Percentiles rank a stretch among this genome's conserved stretches.
Evolutionary conservation across 2,888 invertebrate species (phyloP).

Genomic region (Neoaliturus tenellus): DNA sequence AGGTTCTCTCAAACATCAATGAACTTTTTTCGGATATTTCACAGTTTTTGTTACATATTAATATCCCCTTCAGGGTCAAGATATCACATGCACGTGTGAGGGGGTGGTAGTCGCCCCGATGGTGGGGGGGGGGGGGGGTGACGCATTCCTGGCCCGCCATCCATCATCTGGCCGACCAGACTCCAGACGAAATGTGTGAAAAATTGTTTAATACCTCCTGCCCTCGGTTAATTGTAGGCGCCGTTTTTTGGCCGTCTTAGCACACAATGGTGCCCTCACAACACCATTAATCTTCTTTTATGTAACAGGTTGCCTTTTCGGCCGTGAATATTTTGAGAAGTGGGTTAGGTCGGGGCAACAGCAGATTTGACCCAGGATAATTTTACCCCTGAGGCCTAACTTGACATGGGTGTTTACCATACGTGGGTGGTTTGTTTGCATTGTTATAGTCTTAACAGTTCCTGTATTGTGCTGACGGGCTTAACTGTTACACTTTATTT

Average conservation of each 20-base stretch:
- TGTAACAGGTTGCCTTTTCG: conserved; percentile 46
- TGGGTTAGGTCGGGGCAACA: conserved; percentile 1
- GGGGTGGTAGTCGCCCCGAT: not conserved
- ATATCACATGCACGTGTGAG: conserved; percentile 38
- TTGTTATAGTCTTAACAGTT: too few relatives aligned
- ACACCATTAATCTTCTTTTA: conserved; percentile 49
- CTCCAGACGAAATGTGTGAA: conserved; percentile 57
- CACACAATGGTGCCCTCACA: conserved; percentile 35
- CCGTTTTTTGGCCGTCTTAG: conserved; percentile 46
- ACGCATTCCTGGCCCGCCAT: conserved; percentile 41
- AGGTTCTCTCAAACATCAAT: too few relatives aligned
- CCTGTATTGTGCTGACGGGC: too few relatives aligned
- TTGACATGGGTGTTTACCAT: not conserved
- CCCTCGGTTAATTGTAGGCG: conserved; percentile 41
- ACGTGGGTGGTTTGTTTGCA: too few relatives aligned
- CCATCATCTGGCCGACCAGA: conserved; percentile 16
- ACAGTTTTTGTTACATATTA: too few relatives aligned
- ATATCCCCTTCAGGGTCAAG: conserved; percentile 29
- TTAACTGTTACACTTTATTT: too few relatives aligned
- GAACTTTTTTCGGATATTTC: too few relatives aligned
- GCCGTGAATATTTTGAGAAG: conserved; percentile 46
- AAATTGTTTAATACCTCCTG: conserved; percentile 56
- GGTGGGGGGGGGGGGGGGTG: conserved; percentile 15
- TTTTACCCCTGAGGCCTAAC: not conserved
- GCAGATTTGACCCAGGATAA: conserved; percentile 13